These are phyloP conservation scores for Rhinogobio ventralis DNA, from an alignment of 2,797 vertebrate species.

Conservation along the genomic window DNA sequence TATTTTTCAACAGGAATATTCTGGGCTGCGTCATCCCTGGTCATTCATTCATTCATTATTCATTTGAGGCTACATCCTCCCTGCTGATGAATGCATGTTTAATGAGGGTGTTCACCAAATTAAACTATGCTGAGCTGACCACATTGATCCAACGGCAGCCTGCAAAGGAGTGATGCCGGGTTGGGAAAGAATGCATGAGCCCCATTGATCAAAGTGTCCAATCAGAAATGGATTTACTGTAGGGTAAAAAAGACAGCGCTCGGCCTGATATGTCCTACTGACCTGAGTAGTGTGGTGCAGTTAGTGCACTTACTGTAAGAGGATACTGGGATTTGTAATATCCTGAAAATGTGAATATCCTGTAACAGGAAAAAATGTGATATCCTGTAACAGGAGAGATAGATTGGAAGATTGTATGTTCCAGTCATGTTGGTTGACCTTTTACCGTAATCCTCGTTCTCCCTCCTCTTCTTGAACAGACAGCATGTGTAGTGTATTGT, in stretches of 20 bases:
- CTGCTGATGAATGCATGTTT: constrained; percentile 24
- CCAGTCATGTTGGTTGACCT: neutral
- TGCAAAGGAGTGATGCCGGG: neutral
- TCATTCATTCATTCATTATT: neutral
- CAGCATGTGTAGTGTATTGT: neutral
- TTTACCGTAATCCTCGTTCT: neutral
- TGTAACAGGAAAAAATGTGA: constrained; percentile 1
- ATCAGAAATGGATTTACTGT: neutral
- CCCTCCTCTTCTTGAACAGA: neutral
- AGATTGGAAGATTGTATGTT: constrained; percentile 1
- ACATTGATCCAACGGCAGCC: neutral
- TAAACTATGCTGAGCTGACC: neutral
- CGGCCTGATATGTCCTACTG: constrained; percentile 15
- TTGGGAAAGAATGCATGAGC: neutral
- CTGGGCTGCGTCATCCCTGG: neutral
- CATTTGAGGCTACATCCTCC: neutral
- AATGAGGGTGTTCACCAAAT: constrained; percentile 19
- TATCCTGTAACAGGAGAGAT: neutral
- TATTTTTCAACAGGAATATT: neutral
- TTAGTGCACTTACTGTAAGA: constrained; percentile 61
- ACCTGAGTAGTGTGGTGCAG: constrained; percentile 12
- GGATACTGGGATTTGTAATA: constrained; percentile 56
- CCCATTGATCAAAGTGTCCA: neutral
- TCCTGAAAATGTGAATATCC: neutral
- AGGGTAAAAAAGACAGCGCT: neutral